Conservation (phyloP, 2,113 vertebrate genomes). For the Jacana jacana region DNA sequence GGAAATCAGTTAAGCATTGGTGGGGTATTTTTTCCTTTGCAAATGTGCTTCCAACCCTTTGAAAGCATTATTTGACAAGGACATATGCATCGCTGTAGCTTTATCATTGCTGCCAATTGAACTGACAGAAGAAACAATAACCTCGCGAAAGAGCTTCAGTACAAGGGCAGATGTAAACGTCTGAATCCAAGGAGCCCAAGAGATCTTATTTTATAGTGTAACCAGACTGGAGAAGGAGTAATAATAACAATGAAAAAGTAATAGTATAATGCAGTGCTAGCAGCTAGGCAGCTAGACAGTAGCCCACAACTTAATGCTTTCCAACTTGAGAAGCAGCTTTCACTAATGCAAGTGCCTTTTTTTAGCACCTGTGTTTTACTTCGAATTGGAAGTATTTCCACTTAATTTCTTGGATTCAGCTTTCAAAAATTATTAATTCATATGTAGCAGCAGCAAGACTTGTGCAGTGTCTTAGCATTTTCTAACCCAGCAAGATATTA, state of each 20-base stretch:
- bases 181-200: background rate
- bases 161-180: background rate
- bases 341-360: background rate
- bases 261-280: background rate
- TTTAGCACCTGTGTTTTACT: background rate
- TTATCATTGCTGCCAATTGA: background rate
- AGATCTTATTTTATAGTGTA: conserved; percentile 26
- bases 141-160: background rate
- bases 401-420: background rate
- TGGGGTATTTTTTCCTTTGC: background rate
- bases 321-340: background rate
- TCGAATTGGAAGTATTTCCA: background rate
- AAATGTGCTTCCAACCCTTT: background rate
- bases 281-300: background rate
- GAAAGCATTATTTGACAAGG: background rate
- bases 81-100: background rate
- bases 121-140: conserved; percentile 7
- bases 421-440: background rate
- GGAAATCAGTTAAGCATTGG: background rate
- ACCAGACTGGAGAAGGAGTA: background rate
- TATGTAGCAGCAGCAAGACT: background rate
- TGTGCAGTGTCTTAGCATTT: background rate
- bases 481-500: background rate
- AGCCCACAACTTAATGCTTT: conserved; percentile 8
- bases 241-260: conserved; percentile 17